Conservation (phyloP, 2,113 vertebrate genomes). For the Phyllopteryx taeniolatus region DNA sequence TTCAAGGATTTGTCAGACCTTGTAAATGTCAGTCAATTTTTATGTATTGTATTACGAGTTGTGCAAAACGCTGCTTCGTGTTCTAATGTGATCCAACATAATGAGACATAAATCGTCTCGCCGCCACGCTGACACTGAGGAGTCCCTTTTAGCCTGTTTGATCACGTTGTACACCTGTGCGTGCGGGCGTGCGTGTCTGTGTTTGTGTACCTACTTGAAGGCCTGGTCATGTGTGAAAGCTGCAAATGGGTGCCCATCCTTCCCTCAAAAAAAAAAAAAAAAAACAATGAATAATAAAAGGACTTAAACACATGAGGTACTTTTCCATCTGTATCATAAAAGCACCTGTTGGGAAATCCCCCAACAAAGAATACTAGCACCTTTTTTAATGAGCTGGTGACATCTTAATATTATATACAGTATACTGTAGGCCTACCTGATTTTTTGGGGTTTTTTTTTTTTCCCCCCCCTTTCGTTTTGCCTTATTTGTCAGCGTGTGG, state of each 20-base stretch:
- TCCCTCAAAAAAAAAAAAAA: constrained; percentile 42
- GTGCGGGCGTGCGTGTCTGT: constrained; percentile 10
- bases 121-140: constrained; percentile 39
- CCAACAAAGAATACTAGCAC: constrained; percentile 47
- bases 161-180: constrained; percentile 51
- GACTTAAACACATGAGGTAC: constrained; percentile 16
- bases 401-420: neutral
- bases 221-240: constrained; percentile 53
- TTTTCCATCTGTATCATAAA: constrained; percentile 33
- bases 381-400: neutral
- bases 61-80: neutral
- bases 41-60: neutral
- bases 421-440: neutral
- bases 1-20: neutral
- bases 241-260: constrained; percentile 59
- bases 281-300: constrained; percentile 25
- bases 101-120: constrained; percentile 36
- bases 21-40: neutral
- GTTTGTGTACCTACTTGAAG: constrained; percentile 20
- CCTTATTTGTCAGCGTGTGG: constrained; percentile 41
- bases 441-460: constrained; percentile 6
- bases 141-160: constrained; percentile 55
- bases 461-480: constrained; percentile 31
- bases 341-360: constrained; percentile 53
- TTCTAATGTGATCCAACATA: neutral